Evolutionary conservation across 2,888 invertebrate genomes (phyloP), one percentile per base, ranked within the genome.

Genomic region (Pyrocoelia pectoralis): DNA sequence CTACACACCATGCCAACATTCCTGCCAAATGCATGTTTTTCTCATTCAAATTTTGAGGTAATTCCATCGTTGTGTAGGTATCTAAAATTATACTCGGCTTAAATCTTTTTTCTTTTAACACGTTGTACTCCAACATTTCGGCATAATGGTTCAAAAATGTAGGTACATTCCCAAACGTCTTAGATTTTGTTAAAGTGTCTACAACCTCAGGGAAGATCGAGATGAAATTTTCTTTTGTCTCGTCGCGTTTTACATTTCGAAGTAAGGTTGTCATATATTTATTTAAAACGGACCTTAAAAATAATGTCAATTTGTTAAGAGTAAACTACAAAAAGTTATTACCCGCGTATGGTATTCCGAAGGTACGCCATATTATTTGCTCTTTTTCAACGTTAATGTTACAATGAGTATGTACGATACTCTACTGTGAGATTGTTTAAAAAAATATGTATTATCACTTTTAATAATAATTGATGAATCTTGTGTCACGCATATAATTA

Each of bases 121-220:
- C 46, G n/a, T 46, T 46, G n/a, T 18, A 46, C 17, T 46, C 46
- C 17, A 46, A 9, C 10, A 46, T 15, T 46, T 46, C 46, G 6
- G 15, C 17, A 46, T 10, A 46, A 46, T 46, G 46, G 1, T 46
- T 15, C n/a, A n/a, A 46, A 15, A 46, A 17, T 8, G 2, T 10
- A 3, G 17, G 46, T 10, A 8, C 10, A 46, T 46, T 46, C n/a
- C 15, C 5, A 46, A 10, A 46, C 17, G 15, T 5, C 13, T 8
- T 10, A 2, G 17, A 46, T 9, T 15, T 46, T 17, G 15, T 46
- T 17, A 46, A 10, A n/a, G 9, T 17, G 15, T 46, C 46, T 1
- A 46, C 1, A 46, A 46, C 46, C 15, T 46, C 46, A n/a, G 46
- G 46, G 17, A 46, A 46, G 10, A 46, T 15, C 17, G 46, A 46